Base-by-base conservation (phyloP, 2,113 vertebrate species). In the Spizaetus ornatus region DNA sequence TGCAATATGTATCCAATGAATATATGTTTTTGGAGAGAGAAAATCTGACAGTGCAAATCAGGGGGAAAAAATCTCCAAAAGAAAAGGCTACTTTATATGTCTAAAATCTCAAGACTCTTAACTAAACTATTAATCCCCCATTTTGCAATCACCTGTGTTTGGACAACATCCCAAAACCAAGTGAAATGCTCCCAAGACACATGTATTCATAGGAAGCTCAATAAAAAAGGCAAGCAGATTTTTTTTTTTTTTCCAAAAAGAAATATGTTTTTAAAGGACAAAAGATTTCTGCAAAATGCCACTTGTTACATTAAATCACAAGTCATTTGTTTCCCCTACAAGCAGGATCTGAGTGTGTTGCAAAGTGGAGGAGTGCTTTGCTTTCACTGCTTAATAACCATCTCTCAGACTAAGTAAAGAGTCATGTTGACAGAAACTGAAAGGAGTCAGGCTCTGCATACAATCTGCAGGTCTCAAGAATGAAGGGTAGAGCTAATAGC, bases 351-450 rank as follows among this genome's bases (percentile, higher is more conserved):
- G 67, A 73, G 31, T 45, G 53, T 73, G 45, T 14, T 89, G 48
- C 71, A 62, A 66, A 90, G 90, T 48, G 80, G 83, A 93, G 91
- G 76, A 95, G 27, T 77, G 59, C 63, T 92, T 80, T 95, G 71
- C 87, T 90, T 90, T 92, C 82, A 42, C 40, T 62, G 59, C 40
- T 66, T 88, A 88, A 96, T 83, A 96, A 73, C 67, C 36, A 95
- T 48, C 67, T 76, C 86, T 92, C 50, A 92, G 67, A 66, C 56
- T 70, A 81, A 80, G 84, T 45, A 77, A 40, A 85, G 82, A 83
- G 76, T 80, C 71, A 45, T 48, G 84, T 6, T 81, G 91, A 86
- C 86, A 96, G 62, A 90, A 93, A 40, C 34, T 53, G 67, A 72
- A 82, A 92, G 48, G 70, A 72, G 72, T 82, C 71, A 56, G 52